A percentile compares a stretch with the other conserved stretches of the same genome.
These are phyloP conservation scores for Beris chalybata DNA, from an alignment of 2,888 invertebrate species.

Conservation along the genomic window DNA sequence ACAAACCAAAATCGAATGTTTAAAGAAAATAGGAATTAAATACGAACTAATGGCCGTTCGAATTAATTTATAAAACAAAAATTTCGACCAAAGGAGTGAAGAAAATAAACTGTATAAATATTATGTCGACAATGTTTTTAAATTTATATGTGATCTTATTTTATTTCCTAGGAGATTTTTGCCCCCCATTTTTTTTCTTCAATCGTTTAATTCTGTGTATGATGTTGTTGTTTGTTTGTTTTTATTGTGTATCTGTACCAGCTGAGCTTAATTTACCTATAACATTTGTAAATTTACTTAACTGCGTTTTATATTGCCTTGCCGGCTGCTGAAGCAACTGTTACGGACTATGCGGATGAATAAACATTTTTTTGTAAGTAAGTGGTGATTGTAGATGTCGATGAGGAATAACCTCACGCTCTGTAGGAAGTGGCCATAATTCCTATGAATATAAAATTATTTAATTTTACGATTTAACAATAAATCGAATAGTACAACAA, in stretches of 20 bases:
- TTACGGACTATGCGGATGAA: slow-evolving; percentile 42
- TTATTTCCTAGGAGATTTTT: no score
- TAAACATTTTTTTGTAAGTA: slow-evolving; percentile 53
- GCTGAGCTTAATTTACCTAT: slow-evolving; percentile 33
- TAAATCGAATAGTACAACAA: slow-evolving; percentile 8
- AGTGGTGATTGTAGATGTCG: slow-evolving; percentile 68
- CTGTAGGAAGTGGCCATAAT: slow-evolving; percentile 64
- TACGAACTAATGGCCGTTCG: no score
- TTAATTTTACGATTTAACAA: slow-evolving; percentile 10
- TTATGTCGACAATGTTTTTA: no score
- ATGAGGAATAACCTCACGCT: slow-evolving; percentile 70
- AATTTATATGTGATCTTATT: no score
- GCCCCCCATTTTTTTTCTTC: no score
- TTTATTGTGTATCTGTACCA: slow-evolving; percentile 25
- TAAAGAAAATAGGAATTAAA: no score
- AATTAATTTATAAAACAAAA: no score
- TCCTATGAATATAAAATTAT: slow-evolving; percentile 52
- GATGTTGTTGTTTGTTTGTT: neutral
- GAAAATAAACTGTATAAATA: no score
- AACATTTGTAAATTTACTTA: slow-evolving; percentile 36
- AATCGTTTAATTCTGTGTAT: no score
- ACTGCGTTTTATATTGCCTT: slow-evolving; percentile 32
- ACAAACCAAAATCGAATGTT: no score
- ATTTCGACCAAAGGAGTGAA: no score
- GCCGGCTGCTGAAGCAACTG: slow-evolving; percentile 39